Percentiles rank a stretch among this genome's conserved stretches.
Evolutionary conservation across 1,140 invertebrate species (phyloP).

Genomic region (Lordiphosa stackelbergi): DNA sequence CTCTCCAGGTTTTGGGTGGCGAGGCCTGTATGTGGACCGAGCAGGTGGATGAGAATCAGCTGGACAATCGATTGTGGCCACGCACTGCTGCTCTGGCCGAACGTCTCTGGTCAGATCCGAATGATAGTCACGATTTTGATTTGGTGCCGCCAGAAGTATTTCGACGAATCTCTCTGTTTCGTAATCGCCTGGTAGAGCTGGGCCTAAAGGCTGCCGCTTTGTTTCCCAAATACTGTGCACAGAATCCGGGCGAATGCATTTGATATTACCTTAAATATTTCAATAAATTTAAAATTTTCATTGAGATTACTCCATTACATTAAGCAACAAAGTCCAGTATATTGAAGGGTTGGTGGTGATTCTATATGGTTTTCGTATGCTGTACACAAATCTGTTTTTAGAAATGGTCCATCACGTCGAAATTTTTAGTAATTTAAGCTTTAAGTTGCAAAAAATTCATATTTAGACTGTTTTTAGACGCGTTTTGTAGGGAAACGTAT

Average conservation of each 20-base stretch:
- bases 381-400: no score
- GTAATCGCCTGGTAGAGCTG: slow-evolving; percentile 80
- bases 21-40: slow-evolving; percentile 85
- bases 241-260: slow-evolving; percentile 80
- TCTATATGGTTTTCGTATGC: no score
- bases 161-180: slow-evolving; percentile 72
- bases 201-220: slow-evolving; percentile 83
- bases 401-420: no score
- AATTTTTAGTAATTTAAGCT: no score
- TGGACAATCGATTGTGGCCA: slow-evolving; percentile 85
- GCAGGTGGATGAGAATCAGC: slow-evolving; percentile 80
- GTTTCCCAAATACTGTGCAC: slow-evolving; percentile 84
- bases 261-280: slow-evolving; percentile 69
- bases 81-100: slow-evolving; percentile 83
- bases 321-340: no score
- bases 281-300: no score
- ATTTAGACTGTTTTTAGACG: no score
- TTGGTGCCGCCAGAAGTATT: slow-evolving; percentile 70
- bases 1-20: slow-evolving; percentile 79
- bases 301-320: no score
- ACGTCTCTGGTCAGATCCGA: slow-evolving; percentile 78
- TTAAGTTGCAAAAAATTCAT: no score
- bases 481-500: no score
- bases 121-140: slow-evolving; percentile 70
- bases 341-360: no score